These are phyloP conservation scores for Chydorus sphaericus DNA, from an alignment of 2,888 invertebrate species.

Conservation along the genomic window DNA sequence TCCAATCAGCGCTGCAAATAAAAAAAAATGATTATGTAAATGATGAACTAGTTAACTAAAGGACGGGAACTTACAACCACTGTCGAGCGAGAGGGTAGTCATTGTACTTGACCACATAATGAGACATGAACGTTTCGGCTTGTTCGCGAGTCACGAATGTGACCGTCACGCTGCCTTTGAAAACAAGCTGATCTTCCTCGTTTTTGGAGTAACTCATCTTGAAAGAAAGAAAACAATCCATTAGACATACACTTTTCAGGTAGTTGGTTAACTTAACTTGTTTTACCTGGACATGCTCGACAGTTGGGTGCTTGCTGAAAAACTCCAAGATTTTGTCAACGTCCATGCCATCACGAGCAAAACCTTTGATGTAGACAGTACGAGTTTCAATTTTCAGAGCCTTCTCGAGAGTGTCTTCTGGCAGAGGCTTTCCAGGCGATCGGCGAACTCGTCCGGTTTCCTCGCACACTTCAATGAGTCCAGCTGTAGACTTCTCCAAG, in stretches of 20 bases:
- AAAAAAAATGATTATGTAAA: background rate
- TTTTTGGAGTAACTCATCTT: conserved; percentile 43
- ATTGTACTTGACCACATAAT: conserved; percentile 49
- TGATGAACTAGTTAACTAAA: background rate
- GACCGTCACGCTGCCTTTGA: conserved; percentile 86
- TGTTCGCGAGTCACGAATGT: conserved; percentile 67
- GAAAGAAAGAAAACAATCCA: too few species aligned
- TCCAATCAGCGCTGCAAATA: conserved; percentile 28
- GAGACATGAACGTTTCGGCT: conserved; percentile 60
- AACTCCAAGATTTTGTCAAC: conserved; percentile 58
- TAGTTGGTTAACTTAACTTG: too few species aligned
- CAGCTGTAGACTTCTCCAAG: conserved; percentile 53
- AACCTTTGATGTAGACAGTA: conserved; percentile 79
- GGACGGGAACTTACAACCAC: conserved; percentile 38
- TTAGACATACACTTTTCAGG: too few species aligned
- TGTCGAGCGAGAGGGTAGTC: conserved; percentile 47
- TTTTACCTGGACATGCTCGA: conserved; percentile 43
- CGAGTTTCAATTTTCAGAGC: conserved; percentile 57
- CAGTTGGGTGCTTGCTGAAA: conserved; percentile 49
- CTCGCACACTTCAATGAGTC: conserved; percentile 58
- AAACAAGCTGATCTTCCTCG: conserved; percentile 37
- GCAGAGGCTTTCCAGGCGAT: conserved; percentile 54
- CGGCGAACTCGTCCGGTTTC: conserved; percentile 57
- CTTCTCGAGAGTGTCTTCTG: conserved; percentile 68
- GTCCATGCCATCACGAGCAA: conserved; percentile 46